These are phyloP conservation scores for Arothron firmamentum DNA, from an alignment of 2,113 vertebrate species.

Conservation along the genomic window DNA sequence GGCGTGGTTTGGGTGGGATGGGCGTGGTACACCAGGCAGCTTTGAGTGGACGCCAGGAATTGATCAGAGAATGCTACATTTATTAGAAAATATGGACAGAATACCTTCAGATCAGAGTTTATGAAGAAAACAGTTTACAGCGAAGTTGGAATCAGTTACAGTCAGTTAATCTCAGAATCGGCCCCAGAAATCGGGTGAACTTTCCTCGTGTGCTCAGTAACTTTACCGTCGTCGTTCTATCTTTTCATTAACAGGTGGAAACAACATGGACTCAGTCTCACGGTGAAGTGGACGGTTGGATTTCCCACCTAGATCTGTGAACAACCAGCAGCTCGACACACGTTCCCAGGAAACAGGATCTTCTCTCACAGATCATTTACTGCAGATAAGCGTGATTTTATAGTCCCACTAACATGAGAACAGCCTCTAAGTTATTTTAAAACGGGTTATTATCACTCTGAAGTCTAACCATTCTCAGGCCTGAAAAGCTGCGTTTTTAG, in stretches of 20 bases:
- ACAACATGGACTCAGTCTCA: too few relatives aligned
- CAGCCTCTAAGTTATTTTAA: background rate
- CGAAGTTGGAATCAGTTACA: too few relatives aligned
- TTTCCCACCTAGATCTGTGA: background rate
- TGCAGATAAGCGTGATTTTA: background rate
- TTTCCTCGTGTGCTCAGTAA: background rate
- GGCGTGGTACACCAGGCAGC: too few relatives aligned
- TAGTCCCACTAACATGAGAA: background rate
- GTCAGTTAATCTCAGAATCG: too few relatives aligned
- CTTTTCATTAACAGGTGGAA: too few relatives aligned
- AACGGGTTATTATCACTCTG: background rate
- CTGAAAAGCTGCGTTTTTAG: background rate
- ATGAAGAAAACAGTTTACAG: too few relatives aligned
- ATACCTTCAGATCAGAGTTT: background rate
- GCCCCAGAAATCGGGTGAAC: too few relatives aligned
- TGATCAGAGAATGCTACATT: background rate
- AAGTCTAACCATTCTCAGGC: background rate
- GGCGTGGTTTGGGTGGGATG: too few relatives aligned
- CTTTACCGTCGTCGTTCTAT: too few relatives aligned
- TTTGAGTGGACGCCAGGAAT: too few relatives aligned
- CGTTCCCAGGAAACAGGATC: background rate
- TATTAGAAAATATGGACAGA: background rate
- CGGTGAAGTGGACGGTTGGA: too few relatives aligned
- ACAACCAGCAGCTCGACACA: slow-evolving; percentile 1
- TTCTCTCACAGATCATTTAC: background rate